These are phyloP conservation scores for Triplophysa rosa DNA, from an alignment of 2,113 vertebrate genomes.

Conservation along the genomic window DNA sequence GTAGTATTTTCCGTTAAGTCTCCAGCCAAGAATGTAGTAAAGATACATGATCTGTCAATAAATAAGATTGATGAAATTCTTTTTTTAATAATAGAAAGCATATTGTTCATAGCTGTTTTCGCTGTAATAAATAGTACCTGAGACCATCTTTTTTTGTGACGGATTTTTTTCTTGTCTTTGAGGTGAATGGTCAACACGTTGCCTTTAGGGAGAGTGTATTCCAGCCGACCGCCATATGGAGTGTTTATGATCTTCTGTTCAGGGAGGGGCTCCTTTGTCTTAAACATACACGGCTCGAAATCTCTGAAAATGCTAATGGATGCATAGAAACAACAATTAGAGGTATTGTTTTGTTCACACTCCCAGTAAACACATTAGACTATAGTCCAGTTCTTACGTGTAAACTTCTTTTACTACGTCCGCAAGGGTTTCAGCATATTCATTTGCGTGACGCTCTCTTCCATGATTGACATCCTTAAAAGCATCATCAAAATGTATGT, in stretches of 20 bases:
- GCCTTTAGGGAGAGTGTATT: conserved; percentile 64
- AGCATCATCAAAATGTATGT: conserved; percentile 68
- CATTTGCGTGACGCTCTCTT: conserved; percentile 52
- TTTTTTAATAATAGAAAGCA: neutral
- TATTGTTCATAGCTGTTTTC: neutral
- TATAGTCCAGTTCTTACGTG: conserved; percentile 47
- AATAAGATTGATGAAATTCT: neutral
- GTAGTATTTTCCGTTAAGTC: conserved; percentile 59
- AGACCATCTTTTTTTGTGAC: conserved; percentile 57
- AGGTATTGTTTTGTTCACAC: neutral
- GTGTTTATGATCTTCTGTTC: conserved; percentile 58
- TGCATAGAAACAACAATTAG: neutral
- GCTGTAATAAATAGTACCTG: neutral
- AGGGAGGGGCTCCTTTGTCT: conserved; percentile 1
- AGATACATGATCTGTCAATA: conserved; percentile 67
- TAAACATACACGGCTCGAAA: conserved; percentile 51
- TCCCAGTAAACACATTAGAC: neutral
- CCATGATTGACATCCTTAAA: conserved; percentile 45
- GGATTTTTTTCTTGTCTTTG: conserved; percentile 30
- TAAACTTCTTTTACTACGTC: conserved; percentile 61
- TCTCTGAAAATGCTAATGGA: conserved; percentile 63
- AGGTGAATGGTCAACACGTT: conserved; percentile 57
- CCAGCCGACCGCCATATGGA: conserved; percentile 67
- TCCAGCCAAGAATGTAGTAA: conserved; percentile 68
- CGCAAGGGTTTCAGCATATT: conserved; percentile 58